Conservation (phyloP, 2,113 vertebrate species). For the Lasiurus cinereus region DNA sequence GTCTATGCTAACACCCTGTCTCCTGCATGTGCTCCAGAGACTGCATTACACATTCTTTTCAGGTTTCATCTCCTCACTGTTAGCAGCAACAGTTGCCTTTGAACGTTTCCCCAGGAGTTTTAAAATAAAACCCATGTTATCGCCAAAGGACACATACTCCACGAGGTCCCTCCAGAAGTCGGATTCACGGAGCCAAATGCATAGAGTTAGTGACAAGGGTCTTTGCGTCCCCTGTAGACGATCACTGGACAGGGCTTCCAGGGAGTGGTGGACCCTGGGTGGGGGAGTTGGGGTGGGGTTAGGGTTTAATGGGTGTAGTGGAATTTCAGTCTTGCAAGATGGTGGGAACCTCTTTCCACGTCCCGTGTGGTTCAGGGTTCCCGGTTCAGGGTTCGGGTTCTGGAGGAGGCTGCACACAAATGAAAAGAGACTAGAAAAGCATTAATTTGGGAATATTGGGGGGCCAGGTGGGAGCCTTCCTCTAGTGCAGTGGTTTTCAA, state of each 20-base stretch:
- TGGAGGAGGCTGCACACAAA: too few species aligned
- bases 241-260: too few species aligned
- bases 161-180: neutral
- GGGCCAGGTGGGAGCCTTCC: too few species aligned
- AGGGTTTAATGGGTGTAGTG: neutral
- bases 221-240: too few species aligned
- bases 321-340: neutral
- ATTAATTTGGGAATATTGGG: too few species aligned
- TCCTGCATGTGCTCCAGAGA: neutral
- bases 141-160: neutral
- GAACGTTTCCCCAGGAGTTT: neutral
- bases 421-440: too few species aligned
- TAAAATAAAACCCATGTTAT: neutral
- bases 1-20: neutral
- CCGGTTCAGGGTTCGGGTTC: too few species aligned
- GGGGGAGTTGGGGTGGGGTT: fast-evolving
- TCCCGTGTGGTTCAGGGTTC: too few species aligned
- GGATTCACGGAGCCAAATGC: neutral
- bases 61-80: neutral
- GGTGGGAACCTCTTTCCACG: too few species aligned
- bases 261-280: neutral
- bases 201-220: too few species aligned
- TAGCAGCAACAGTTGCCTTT: neutral
- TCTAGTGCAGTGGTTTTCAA: too few species aligned
- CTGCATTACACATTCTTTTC: neutral